phyloP scores from a whole-genome alignment of 2,888 invertebrate species.

The Pollenia angustigena region DNA sequence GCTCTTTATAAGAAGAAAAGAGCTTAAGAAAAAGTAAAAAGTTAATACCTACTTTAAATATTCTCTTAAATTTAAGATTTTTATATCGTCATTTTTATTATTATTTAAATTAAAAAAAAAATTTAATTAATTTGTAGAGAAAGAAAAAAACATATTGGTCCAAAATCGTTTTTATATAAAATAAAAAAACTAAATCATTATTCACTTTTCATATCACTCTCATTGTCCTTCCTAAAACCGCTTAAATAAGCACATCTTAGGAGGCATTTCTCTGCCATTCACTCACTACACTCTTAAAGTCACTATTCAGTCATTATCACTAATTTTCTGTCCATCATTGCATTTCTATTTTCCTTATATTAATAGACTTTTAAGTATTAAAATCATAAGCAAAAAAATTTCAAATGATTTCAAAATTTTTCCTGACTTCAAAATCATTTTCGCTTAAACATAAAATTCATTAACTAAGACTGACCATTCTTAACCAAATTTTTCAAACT shows the following conservation, averaged over 20 bases:
- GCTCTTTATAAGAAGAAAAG: background rate
- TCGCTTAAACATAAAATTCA: slow-evolving; percentile 20
- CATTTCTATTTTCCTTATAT: slow-evolving; percentile 1
- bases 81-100: slow-evolving; percentile 25
- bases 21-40: slow-evolving; percentile 4
- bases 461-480: slow-evolving; percentile 70
- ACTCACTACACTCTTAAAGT: background rate
- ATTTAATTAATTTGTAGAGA: slow-evolving; percentile 17
- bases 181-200: background rate
- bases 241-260: slow-evolving; percentile 31
- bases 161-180: slow-evolving; percentile 3
- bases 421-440: background rate
- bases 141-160: slow-evolving; percentile 26
- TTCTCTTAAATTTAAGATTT: slow-evolving; percentile 57
- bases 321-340: background rate
- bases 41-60: slow-evolving; percentile 27
- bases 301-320: background rate
- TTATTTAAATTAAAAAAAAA: slow-evolving; percentile 1
- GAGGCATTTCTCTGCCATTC: slow-evolving; percentile 67
- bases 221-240: background rate
- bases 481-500: background rate
- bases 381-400: slow-evolving; percentile 15
- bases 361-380: slow-evolving; percentile 55
- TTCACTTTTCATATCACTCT: slow-evolving; percentile 1
- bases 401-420: slow-evolving; percentile 8